Percentiles rank a stretch among this genome's conserved stretches.
phyloP scores from a whole-genome alignment of 92 coral and sea anemone species.

The Heliopora coerulea region DNA sequence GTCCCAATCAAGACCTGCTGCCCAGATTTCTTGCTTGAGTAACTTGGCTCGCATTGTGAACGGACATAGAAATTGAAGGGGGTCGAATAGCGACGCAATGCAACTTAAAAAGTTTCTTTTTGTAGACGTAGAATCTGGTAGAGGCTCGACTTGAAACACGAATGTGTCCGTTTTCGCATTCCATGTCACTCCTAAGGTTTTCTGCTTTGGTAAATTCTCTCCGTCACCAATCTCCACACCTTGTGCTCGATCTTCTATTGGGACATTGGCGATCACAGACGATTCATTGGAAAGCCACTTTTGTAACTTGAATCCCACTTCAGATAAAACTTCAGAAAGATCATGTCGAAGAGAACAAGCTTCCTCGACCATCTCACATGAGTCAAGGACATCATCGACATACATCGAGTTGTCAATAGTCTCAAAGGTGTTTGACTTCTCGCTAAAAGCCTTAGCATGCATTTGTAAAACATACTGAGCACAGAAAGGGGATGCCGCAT shows the following conservation, averaged over 20 bases:
- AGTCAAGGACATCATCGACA: conserved; percentile 57
- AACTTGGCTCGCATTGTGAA: no score
- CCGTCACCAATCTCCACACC: conserved; percentile 1
- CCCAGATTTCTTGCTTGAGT: no score
- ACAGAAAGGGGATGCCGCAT: conserved; percentile 52
- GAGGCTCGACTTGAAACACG: not conserved
- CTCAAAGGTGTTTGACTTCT: conserved; percentile 37
- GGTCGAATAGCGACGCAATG: no score
- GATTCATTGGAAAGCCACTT: conserved; percentile 53
- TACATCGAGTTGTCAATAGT: conserved; percentile 54
- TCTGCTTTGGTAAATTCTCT: conserved; percentile 2
- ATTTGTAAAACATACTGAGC: conserved; percentile 38
- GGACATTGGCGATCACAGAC: conserved; percentile 39
- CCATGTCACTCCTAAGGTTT: conserved; percentile 47
- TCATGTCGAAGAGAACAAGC: conserved; percentile 43
- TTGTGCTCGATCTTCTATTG: conserved; percentile 23
- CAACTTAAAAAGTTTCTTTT: no score
- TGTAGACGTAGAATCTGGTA: no score
- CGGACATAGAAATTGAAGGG: no score
- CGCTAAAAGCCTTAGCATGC: conserved; percentile 32
- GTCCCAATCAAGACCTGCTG: no score
- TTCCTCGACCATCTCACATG: conserved; percentile 47
- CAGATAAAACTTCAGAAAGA: conserved; percentile 44
- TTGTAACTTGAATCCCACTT: conserved; percentile 38
- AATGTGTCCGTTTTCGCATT: conserved; percentile 41